These are phyloP conservation scores for Corythornis madagascariensis DNA, from an alignment of 2,113 vertebrate species.

Conservation along the genomic window DNA sequence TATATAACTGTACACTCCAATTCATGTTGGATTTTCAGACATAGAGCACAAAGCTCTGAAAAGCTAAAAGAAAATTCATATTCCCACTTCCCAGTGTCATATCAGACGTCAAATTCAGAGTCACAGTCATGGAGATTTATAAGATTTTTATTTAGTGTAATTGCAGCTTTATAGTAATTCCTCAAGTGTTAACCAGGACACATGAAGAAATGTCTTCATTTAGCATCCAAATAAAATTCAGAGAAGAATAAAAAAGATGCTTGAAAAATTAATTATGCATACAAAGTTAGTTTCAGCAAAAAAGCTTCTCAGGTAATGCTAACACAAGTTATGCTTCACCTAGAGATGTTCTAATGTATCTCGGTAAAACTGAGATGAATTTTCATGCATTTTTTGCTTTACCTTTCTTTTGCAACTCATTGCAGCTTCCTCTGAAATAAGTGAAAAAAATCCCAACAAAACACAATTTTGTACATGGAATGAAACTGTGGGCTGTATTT, in stretches of 20 bases:
- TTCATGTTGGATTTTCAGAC: neutral
- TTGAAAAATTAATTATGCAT: constrained; percentile 24
- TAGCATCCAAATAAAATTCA: constrained; percentile 15
- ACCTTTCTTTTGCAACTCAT: neutral
- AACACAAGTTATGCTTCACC: constrained; percentile 21
- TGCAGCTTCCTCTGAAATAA: neutral
- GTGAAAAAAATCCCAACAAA: neutral
- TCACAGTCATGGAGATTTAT: neutral
- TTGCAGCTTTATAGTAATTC: constrained; percentile 14
- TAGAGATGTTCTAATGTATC: constrained; percentile 15
- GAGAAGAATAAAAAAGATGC: neutral
- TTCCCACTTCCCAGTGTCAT: neutral
- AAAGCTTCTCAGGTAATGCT: constrained; percentile 14
- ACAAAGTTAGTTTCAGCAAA: constrained; percentile 22
- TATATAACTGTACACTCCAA: neutral
- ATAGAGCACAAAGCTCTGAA: neutral
- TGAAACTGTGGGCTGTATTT: neutral
- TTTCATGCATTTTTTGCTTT: neutral
- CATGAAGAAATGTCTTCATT: neutral
- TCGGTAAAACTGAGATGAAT: neutral
- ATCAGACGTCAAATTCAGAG: neutral
- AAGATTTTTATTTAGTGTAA: constrained; percentile 18
- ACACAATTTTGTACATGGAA: neutral
- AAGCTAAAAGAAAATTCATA: neutral
- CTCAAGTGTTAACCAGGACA: neutral